Base-by-base conservation (phyloP, 1,140 invertebrate species). In the Lethocerus indicus region DNA sequence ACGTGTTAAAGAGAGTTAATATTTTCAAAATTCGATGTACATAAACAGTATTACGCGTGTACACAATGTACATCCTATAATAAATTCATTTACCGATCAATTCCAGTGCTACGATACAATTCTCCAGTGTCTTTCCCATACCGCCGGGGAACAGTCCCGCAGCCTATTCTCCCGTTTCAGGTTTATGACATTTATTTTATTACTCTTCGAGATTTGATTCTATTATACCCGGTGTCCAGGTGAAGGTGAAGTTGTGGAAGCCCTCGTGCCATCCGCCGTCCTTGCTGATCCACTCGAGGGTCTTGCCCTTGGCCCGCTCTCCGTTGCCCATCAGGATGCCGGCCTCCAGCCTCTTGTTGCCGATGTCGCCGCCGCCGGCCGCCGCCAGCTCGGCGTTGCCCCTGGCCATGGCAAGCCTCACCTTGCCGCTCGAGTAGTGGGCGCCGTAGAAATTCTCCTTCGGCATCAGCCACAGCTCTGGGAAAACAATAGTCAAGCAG, bases 161-260 rank as follows among this genome's bases (percentile, higher is more conserved):
- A n/a, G n/a, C n/a, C n/a, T n/a, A n/a, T n/a, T n/a, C n/a, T n/a
- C n/a, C n/a, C n/a, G n/a, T n/a, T n/a, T n/a, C n/a, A n/a, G n/a
- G n/a, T n/a, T n/a, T n/a, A n/a, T n/a, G n/a, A n/a, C n/a, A n/a
- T n/a, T n/a, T n/a, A n/a, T n/a, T n/a, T 37, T 25, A 37, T 43
- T 42, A 32, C 21, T 27, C 35, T 50, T 54, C n/a, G n/a, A n/a
- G n/a, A n/a, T n/a, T n/a, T 37, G 18, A 37, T 43, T 42, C 32
- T 23, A 25, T 35, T 50, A 54, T 62, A 73, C 72, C 68, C 58
- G 69, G 70, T 41, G 63, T 68, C 79, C 79, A 83, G 12, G 67
- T 60, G 0, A 79, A 53, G 2, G 65, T 64, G 54, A 75, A 82
- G 0, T 64, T 60, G 47, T 81, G 77, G 57, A 73, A 81, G n/a